Base-by-base conservation (phyloP, 2,113 vertebrate species). In the Dicaeum eximium region DNA sequence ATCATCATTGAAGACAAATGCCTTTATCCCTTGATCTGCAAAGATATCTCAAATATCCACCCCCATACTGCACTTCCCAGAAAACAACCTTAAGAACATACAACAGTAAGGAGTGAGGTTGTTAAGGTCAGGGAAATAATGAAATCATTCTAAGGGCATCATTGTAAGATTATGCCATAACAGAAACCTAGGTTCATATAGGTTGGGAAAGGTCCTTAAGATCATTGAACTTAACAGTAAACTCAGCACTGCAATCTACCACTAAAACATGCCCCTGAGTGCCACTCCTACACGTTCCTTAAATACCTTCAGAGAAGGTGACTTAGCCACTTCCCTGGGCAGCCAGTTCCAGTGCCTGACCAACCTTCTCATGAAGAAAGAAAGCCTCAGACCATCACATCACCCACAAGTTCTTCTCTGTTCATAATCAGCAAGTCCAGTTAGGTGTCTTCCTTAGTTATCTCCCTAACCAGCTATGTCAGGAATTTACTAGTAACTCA, bases 51-150 rank as follows among this genome's bases (percentile, higher is more conserved):
- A 70, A 69, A 65, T 25, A 50, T 60, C n/a, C 28, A 67, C 1
- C 13, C 1, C 5, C 24, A 2, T 38, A 27, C 14, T 50, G 7
- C 28, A 25, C 9, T 19, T 65, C 25, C 61, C 20, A 24, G 42
- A 78, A 38, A 50, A 2, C 8, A 48, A 14, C 8, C 18, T 31
- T 44, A 27, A 20, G 13, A 58, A 38, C 3, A 24, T 37, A 47
- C 2, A 31, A 20, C 7, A 23, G 1, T 2, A 25, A 38, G 8
- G 6, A 30, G 1, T 2, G 28, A 38, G 8, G 6, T 30, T 64
- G 13, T 7, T 60, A 57, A 62, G 7, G 12, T 37, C 10, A 23
- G 23, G 14, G 6, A 38, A 84, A 69, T 27, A n/a, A 38, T 20
- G 7, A 23, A 81, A 69, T 64, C 22, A 14, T 12, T 65, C 14